Base-by-base conservation (phyloP, 2,113 vertebrate species). In the Rafetus swinhoei region DNA sequence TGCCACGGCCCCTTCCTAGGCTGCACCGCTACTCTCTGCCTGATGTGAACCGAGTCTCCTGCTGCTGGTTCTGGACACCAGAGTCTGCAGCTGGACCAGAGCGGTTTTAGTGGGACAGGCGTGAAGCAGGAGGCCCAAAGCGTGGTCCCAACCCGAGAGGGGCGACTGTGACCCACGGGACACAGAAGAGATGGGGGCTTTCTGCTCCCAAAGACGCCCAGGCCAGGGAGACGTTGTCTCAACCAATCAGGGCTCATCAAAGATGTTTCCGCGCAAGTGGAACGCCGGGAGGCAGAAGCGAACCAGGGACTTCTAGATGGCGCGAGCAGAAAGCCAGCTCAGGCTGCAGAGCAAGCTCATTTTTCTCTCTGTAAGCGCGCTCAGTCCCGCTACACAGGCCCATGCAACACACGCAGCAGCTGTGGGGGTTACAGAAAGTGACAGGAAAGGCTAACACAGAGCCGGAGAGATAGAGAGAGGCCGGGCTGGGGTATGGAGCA, bases 191-290 rank as follows among this genome's bases (percentile, higher is more conserved):
- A 50, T 13, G 3, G 6, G 25, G 39, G 24, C 74, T 45, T 14
- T 50, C 74, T 45, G 18, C 22, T 50, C 39, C 5, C 74, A 50
- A 77, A 50, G 10, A 77, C 6, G 12, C 21, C 11, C 22, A 25
- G 22, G 22, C 74, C 50, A 27, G 82, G 7, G 57, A 95, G 45
- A 84, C 32, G 1, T 72, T n/a, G 54, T 24, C 35, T 90, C 7
- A 16, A 0, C 0, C 16, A 9, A 35, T 82, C 53, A 79, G n/a
- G 39, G 21, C 21, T 32, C 72, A 10, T 54, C 53, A 14, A 54
- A 54, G 53, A 54, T 54, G 10, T 54, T 14, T 54, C 53, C 10
- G 10, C 53, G 6, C 6, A 7, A 45, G 45, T 45, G 45, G 45
- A 45, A 45, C 45, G 45, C 45, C 45, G 45, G 5, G 45, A 45